Percentiles rank a stretch among this genome's conserved stretches.
Conservation (phyloP, 2,888 invertebrate species). For the Athripsodes cinereus region DNA sequence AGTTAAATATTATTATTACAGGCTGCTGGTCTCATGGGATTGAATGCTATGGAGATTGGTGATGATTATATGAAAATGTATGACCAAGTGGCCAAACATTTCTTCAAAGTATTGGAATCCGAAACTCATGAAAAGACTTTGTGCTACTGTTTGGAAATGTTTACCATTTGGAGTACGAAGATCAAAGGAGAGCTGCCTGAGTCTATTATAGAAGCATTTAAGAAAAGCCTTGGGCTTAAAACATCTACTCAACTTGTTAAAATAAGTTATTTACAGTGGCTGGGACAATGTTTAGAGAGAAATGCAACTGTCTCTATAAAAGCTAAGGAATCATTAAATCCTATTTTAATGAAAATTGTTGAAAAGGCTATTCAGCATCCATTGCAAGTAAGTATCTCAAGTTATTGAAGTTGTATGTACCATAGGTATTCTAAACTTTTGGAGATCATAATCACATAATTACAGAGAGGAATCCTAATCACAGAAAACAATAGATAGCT, state of each 20-base stretch:
- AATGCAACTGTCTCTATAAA: constrained; percentile 39
- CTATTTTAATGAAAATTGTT: constrained; percentile 63
- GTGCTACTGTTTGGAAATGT: constrained; percentile 72
- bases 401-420: too few species aligned
- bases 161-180: constrained; percentile 72
- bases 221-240: constrained; percentile 70
- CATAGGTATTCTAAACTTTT: too few species aligned
- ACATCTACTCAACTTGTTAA: constrained; percentile 71
- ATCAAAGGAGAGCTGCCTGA: constrained; percentile 60
- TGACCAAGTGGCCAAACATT: constrained; percentile 55
- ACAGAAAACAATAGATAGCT: too few species aligned
- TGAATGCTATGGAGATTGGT: constrained; percentile 57
- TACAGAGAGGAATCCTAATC: too few species aligned
- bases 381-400: constrained; percentile 47
- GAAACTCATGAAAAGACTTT: constrained; percentile 93
- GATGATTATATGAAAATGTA: constrained; percentile 35
- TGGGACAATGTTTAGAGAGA: constrained; percentile 59
- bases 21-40: constrained; percentile 70
- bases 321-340: constrained; percentile 42
- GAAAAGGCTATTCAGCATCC: constrained; percentile 72
- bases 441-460: too few species aligned
- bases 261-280: constrained; percentile 71
- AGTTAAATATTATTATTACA: constrained; percentile 28
- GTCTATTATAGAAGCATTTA: constrained; percentile 58
- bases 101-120: constrained; percentile 71